Percentiles rank a stretch among this genome's conserved stretches.
phyloP scores from a whole-genome alignment of 2,888 invertebrate species.

The Cantharis lateralis region DNA sequence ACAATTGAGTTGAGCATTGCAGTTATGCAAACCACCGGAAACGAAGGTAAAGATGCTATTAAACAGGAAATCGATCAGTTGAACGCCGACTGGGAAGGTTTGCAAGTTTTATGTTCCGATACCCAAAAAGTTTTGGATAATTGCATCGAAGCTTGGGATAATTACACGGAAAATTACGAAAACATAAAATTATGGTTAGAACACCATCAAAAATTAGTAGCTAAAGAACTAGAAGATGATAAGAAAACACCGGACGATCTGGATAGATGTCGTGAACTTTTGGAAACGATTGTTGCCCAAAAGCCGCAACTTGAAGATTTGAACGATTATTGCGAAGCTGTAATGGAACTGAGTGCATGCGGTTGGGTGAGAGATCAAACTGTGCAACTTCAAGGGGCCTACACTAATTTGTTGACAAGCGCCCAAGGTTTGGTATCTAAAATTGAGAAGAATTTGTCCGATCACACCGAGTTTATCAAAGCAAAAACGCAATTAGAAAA shows the following conservation, averaged over 20 bases:
- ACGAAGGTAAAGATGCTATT: slow-evolving; percentile 81
- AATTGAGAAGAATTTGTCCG: slow-evolving; percentile 87
- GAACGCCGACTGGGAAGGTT: slow-evolving; percentile 79
- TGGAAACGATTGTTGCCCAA: slow-evolving; percentile 75
- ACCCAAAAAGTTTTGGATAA: slow-evolving; percentile 75
- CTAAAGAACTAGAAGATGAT: slow-evolving; percentile 67
- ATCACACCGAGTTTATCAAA: slow-evolving; percentile 88
- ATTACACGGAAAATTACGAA: slow-evolving; percentile 74
- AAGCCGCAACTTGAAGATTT: slow-evolving; percentile 82
- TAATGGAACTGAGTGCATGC: slow-evolving; percentile 86
- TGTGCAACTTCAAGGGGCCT: slow-evolving; percentile 80
- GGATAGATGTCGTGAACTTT: slow-evolving; percentile 72
- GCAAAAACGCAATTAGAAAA: slow-evolving; percentile 81
- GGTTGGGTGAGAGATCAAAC: slow-evolving; percentile 86
- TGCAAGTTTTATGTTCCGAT: slow-evolving; percentile 77
- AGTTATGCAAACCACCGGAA: slow-evolving; percentile 77
- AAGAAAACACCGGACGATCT: slow-evolving; percentile 81
- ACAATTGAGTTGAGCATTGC: slow-evolving; percentile 75
- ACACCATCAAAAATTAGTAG: slow-evolving; percentile 68
- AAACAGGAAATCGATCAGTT: slow-evolving; percentile 81
- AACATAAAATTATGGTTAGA: slow-evolving; percentile 78
- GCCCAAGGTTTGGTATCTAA: slow-evolving; percentile 83
- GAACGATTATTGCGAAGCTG: slow-evolving; percentile 83
- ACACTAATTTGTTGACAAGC: slow-evolving; percentile 76
- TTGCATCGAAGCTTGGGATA: slow-evolving; percentile 81